These are phyloP conservation scores for Brachionus paranguensis DNA, from an alignment of 1,140 invertebrate species.

Conservation along the genomic window DNA sequence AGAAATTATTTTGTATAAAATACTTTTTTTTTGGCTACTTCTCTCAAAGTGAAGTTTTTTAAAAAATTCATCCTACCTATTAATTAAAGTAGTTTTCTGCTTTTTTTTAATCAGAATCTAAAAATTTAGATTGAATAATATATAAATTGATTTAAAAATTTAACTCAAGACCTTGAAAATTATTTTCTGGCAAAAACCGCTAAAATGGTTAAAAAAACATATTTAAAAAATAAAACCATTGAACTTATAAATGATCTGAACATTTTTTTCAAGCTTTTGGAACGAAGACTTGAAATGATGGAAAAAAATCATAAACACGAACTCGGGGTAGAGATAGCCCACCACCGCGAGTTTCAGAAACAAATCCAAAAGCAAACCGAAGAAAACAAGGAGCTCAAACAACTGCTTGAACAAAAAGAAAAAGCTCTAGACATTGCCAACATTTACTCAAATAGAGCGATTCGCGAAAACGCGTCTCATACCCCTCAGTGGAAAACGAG, in stretches of 20 bases:
- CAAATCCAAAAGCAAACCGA: conserved; percentile 32
- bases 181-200: too few relatives aligned
- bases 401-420: conserved; percentile 7
- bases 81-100: too few relatives aligned
- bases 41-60: too few relatives aligned
- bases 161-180: too few relatives aligned
- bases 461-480: not conserved
- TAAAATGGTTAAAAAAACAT: not conserved
- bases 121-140: too few relatives aligned
- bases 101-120: too few relatives aligned
- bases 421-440: conserved; percentile 21
- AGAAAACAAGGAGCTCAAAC: conserved; percentile 3
- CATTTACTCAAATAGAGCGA: conserved; percentile 9
- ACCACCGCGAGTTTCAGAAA: conserved; percentile 10
- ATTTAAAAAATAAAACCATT: not conserved
- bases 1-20: too few relatives aligned
- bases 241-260: not conserved
- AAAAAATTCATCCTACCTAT: too few relatives aligned
- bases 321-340: conserved; percentile 14
- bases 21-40: too few relatives aligned
- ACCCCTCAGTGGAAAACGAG: not conserved
- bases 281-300: conserved; percentile 12
- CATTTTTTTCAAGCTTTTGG: not conserved
- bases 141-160: too few relatives aligned
- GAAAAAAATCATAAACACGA: conserved; percentile 39